Evolutionary conservation across 2,888 invertebrate species (phyloP).

Genomic region (Zhengitettix transpicula): DNA sequence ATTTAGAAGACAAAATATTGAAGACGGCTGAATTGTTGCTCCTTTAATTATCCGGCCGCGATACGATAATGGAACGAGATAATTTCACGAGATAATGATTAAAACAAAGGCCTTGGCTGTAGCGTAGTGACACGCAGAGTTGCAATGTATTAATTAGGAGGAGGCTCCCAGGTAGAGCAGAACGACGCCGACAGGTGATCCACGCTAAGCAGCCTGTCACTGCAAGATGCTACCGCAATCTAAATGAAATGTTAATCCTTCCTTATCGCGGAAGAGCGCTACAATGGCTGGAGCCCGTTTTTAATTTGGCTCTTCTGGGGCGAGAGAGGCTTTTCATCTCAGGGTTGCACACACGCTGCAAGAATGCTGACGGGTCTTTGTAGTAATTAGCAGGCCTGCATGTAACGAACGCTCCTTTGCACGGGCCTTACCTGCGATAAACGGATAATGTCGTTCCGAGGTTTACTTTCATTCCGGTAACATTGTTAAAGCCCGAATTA

Average conservation of each 20-base stretch:
- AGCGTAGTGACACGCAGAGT: not conserved
- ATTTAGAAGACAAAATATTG: too few relatives aligned
- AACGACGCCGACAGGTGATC: too few relatives aligned
- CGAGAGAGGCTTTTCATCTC: not conserved
- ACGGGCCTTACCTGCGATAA: too few relatives aligned
- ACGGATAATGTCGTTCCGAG: too few relatives aligned
- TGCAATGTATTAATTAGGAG: not conserved
- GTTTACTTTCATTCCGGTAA: too few relatives aligned
- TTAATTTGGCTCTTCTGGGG: not conserved
- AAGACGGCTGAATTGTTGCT: too few relatives aligned
- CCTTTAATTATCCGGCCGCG: too few relatives aligned
- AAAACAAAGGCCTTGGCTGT: not conserved
- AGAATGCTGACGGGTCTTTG: too few relatives aligned
- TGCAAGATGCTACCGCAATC: not conserved
- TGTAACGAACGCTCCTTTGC: too few relatives aligned
- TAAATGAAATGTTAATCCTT: not conserved
- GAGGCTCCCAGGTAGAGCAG: not conserved
- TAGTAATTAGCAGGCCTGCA: too few relatives aligned
- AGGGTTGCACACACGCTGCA: too few relatives aligned
- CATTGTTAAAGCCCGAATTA: too few relatives aligned
- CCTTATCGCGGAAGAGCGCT: not conserved
- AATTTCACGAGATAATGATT: not conserved
- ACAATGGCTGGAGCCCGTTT: not conserved
- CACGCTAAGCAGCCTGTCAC: not conserved
- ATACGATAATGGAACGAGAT: not conserved